Percentiles rank a stretch among this genome's conserved stretches.
phyloP scores from a whole-genome alignment of 2,113 vertebrate genomes.

The Oncorhynchus clarkii region DNA sequence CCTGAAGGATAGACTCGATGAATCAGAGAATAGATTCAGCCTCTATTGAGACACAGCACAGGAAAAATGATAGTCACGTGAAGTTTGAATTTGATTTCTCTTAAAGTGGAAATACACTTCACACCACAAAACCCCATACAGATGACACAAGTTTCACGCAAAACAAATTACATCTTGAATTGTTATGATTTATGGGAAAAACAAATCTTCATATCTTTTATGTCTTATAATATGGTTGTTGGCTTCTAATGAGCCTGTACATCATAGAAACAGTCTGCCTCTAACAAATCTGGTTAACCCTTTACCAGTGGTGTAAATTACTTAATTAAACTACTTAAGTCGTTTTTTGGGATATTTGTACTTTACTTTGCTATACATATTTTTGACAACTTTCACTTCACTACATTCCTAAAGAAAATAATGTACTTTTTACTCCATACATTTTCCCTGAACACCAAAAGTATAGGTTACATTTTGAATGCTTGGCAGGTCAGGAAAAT shows the following conservation, averaged over 20 bases:
- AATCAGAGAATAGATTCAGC: conserved; percentile 33
- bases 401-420: too few relatives aligned
- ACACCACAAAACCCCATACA: neutral
- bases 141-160: conserved; percentile 24
- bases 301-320: too few relatives aligned
- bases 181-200: neutral
- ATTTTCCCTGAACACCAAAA: too few relatives aligned
- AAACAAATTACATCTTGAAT: conserved; percentile 32
- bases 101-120: conserved; percentile 13
- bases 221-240: neutral
- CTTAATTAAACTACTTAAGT: too few relatives aligned
- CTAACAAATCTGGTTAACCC: too few relatives aligned
- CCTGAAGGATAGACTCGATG: conserved; percentile 44
- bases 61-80: conserved; percentile 26
- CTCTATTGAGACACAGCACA: conserved; percentile 30
- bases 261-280: neutral
- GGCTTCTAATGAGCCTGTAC: neutral
- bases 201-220: neutral
- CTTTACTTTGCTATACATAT: too few relatives aligned
- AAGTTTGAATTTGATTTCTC: conserved; percentile 33
- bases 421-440: too few relatives aligned
- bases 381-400: too few relatives aligned
- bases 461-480: too few relatives aligned
- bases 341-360: too few relatives aligned
- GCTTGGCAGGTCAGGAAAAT: too few relatives aligned